A percentile compares a stretch with the other conserved stretches of the same genome.
Evolutionary conservation across 23 tunicate genomes (phyloP).

Genomic region (Corella eumyota): DNA sequence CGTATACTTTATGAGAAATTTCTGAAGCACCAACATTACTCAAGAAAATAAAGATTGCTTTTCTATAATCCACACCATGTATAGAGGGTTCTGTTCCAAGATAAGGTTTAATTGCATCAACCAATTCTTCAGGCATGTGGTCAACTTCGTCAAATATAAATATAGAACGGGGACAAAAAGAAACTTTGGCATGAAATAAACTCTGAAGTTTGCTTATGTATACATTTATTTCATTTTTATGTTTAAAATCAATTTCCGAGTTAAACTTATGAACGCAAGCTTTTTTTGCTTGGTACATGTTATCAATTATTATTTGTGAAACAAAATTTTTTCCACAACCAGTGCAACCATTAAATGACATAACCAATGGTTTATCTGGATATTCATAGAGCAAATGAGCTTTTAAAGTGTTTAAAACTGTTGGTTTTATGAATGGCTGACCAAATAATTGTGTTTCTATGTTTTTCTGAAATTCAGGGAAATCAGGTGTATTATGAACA

Average conservation of each 20-base stretch:
- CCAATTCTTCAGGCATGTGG: constrained; percentile 84
- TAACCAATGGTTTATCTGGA: constrained; percentile 69
- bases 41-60: constrained; percentile 72
- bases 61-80: constrained; percentile 62
- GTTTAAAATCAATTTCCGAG: constrained; percentile 69
- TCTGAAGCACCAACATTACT: constrained; percentile 68
- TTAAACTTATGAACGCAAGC: constrained; percentile 71
- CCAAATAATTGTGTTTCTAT: constrained; percentile 39
- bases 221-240: neutral
- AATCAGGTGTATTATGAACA: neutral
- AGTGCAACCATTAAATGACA: constrained; percentile 95
- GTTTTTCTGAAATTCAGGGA: constrained; percentile 24
- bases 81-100: constrained; percentile 41
- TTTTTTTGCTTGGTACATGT: constrained; percentile 47
- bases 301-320: constrained; percentile 43
- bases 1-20: constrained; percentile 21
- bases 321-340: constrained; percentile 82
- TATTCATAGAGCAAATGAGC: constrained; percentile 28
- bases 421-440: constrained; percentile 41
- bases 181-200: constrained; percentile 70
- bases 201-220: constrained; percentile 31
- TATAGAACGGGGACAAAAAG: constrained; percentile 52
- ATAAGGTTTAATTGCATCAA: constrained; percentile 73
- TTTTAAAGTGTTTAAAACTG: constrained; percentile 37
- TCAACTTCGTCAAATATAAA: constrained; percentile 91